These are phyloP conservation scores for Ataeniobius toweri DNA, from an alignment of 2,797 vertebrate genomes.

Conservation along the genomic window DNA sequence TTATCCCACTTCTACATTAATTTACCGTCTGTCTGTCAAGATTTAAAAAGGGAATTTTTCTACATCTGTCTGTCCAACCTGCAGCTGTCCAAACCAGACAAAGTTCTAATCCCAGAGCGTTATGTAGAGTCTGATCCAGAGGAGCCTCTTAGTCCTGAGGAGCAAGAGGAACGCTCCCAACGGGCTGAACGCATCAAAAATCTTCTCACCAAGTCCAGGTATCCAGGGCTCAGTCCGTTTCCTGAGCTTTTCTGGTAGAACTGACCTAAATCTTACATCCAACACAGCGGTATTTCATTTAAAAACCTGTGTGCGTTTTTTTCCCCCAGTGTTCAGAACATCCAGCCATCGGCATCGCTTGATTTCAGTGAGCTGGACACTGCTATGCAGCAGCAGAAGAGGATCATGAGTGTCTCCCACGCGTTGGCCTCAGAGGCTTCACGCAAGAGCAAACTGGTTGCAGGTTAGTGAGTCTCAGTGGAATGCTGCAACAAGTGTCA, in stretches of 20 bases:
- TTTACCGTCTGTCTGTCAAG: no score
- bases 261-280: not conserved
- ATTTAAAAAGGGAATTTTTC: no score
- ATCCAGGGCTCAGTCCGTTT: not conserved
- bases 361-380: slow-evolving; percentile 85
- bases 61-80: not conserved
- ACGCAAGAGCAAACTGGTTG: slow-evolving; percentile 91
- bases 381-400: slow-evolving; percentile 89
- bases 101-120: slow-evolving; percentile 91
- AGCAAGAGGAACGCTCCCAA: slow-evolving; percentile 84
- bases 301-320: not conserved
- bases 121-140: slow-evolving; percentile 90
- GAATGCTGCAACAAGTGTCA: no score
- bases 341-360: slow-evolving; percentile 69
- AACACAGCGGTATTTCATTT: not conserved
- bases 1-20: no score
- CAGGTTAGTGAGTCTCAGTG: slow-evolving; percentile 80
- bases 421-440: slow-evolving; percentile 92
- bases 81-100: slow-evolving; percentile 89
- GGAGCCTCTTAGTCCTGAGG: slow-evolving; percentile 88
- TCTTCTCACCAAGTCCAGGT: slow-evolving; percentile 92
- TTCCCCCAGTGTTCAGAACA: slow-evolving; percentile 82
- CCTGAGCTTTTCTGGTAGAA: not conserved
- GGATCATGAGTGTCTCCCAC: slow-evolving; percentile 91
- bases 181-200: slow-evolving; percentile 90